Conservation (phyloP, 2,113 vertebrate species). For the Trochalopteron elliotii region DNA sequence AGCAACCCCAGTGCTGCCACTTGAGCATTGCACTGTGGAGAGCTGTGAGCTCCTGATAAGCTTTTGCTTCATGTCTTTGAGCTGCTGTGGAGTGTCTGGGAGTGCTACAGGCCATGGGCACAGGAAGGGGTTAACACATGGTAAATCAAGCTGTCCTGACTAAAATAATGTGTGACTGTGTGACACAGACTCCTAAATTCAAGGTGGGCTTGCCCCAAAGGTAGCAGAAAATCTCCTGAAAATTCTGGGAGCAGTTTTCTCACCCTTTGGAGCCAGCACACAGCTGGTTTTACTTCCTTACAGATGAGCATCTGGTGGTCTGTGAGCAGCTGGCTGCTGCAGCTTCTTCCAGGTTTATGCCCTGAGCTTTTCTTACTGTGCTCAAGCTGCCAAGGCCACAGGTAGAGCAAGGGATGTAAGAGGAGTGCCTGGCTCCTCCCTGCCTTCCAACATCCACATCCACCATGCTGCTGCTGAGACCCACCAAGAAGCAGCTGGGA, state of each 20-base stretch:
- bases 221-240: neutral
- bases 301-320: neutral
- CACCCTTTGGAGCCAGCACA: fast-evolving
- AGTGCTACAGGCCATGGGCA: neutral
- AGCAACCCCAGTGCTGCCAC: neutral
- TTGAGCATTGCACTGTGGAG: neutral
- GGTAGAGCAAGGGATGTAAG: neutral
- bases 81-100: neutral
- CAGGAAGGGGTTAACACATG: neutral
- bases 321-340: neutral
- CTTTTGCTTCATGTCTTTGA: neutral
- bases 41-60: slow-evolving; percentile 34
- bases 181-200: neutral
- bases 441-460: neutral
- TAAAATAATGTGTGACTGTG: neutral
- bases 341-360: neutral
- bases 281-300: neutral
- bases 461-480: neutral
- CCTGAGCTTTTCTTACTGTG: neutral
- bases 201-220: neutral
- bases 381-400: neutral
- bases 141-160: neutral
- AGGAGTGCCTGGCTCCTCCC: neutral
- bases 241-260: neutral
- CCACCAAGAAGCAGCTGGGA: fast-evolving